phyloP scores from a whole-genome alignment of 92 coral and sea anemone species.

The Heteractis magnifica region DNA sequence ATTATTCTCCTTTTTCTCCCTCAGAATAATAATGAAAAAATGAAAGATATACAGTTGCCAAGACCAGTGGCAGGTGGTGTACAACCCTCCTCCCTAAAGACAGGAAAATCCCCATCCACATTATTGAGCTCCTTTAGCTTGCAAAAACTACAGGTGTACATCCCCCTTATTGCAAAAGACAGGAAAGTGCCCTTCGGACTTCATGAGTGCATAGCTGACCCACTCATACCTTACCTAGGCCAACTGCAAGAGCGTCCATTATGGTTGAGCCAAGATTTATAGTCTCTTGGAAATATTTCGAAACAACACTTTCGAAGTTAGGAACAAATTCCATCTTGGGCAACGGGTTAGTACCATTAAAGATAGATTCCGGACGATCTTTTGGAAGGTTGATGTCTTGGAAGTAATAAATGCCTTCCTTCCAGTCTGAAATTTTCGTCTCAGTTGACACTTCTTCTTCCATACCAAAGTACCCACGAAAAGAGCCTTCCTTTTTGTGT shows the following conservation, averaged over 20 bases:
- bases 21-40: too few relatives aligned
- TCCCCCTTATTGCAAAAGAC: too few relatives aligned
- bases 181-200: too few relatives aligned
- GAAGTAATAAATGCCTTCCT: constrained; percentile 76
- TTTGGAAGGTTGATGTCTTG: constrained; percentile 43
- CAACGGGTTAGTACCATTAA: constrained; percentile 63
- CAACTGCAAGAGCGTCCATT: constrained; percentile 63
- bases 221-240: constrained; percentile 42
- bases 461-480: constrained; percentile 70
- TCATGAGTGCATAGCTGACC: too few relatives aligned
- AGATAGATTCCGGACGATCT: constrained; percentile 31
- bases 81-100: too few relatives aligned
- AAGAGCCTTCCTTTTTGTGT: constrained; percentile 46
- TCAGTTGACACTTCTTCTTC: constrained; percentile 63
- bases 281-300: constrained; percentile 45
- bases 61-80: too few relatives aligned
- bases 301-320: constrained; percentile 40
- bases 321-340: constrained; percentile 57
- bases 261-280: constrained; percentile 56
- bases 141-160: too few relatives aligned
- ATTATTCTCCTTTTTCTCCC: too few relatives aligned
- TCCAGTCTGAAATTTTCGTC: constrained; percentile 69
- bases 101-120: too few relatives aligned
- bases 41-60: too few relatives aligned
- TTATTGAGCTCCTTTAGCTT: too few relatives aligned